phyloP scores from a whole-genome alignment of 2,888 invertebrate species.

The Volucella inflata region DNA sequence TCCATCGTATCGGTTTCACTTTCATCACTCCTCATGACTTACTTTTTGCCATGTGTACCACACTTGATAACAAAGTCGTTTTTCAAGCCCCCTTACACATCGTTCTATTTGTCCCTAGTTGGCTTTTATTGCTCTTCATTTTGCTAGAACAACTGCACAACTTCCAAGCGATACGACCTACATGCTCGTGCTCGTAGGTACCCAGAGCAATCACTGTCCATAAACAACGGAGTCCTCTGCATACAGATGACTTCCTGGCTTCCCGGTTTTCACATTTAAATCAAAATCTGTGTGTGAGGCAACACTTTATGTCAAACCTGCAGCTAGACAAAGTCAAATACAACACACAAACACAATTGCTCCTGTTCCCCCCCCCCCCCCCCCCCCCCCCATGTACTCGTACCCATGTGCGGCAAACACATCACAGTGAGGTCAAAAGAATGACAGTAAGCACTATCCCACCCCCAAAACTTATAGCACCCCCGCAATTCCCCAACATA shows the following conservation, averaged over 20 bases:
- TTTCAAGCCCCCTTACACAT: too few relatives aligned
- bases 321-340: conserved; percentile 35
- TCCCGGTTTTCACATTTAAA: conserved; percentile 59
- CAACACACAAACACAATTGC: not conserved
- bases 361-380: not conserved
- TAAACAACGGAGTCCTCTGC: conserved; percentile 25
- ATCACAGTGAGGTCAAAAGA: conserved; percentile 52
- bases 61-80: too few relatives aligned
- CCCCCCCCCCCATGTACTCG: conserved; percentile 23
- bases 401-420: conserved; percentile 6
- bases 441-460: conserved; percentile 58
- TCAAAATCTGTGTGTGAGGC: conserved; percentile 62
- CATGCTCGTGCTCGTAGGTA: conserved; percentile 37
- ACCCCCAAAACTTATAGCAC: not conserved
- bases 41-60: too few relatives aligned
- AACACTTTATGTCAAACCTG: conserved; percentile 56
- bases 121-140: too few relatives aligned
- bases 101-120: too few relatives aligned
- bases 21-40: too few relatives aligned
- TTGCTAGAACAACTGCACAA: not conserved
- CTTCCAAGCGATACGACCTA: not conserved
- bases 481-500: conserved; percentile 17
- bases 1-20: too few relatives aligned
- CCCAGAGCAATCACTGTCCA: conserved; percentile 39
- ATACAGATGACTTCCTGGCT: conserved; percentile 58